phyloP scores from a whole-genome alignment of 2,888 invertebrate species.

The Anticlea derivata region DNA sequence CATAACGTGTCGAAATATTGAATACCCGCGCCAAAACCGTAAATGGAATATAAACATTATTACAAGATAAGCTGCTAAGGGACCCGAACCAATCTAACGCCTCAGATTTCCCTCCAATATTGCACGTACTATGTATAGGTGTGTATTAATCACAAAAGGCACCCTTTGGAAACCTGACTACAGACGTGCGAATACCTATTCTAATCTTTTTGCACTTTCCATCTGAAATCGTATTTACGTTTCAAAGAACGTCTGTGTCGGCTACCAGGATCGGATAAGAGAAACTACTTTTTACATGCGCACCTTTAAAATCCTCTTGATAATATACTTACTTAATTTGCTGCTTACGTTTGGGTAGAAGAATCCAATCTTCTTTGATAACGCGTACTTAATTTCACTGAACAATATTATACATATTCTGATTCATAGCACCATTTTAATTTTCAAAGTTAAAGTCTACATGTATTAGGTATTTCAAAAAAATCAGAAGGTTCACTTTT shows the following conservation, averaged over 20 bases:
- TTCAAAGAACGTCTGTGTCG: conserved; percentile 55
- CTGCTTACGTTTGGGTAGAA: conserved; percentile 12
- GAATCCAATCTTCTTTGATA: neutral
- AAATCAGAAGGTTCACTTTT: no score
- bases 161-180: conserved; percentile 59
- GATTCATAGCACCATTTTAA: no score
- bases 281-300: conserved; percentile 37
- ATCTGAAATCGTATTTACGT: conserved; percentile 65
- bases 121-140: conserved; percentile 33
- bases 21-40: conserved; percentile 38
- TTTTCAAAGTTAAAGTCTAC: no score
- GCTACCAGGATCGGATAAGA: conserved; percentile 53
- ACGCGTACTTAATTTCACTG: neutral
- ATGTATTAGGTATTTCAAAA: no score
- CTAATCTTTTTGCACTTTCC: conserved; percentile 62
- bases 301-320: conserved; percentile 23
- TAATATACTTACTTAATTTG: conserved; percentile 16
- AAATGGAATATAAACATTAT: conserved; percentile 67
- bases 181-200: conserved; percentile 49
- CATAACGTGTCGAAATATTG: conserved; percentile 34
- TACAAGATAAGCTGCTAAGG: conserved; percentile 56
- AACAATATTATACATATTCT: neutral
- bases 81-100: conserved; percentile 52
- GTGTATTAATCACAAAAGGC: conserved; percentile 51
- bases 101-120: conserved; percentile 50